A percentile compares a stretch with the other conserved stretches of the same genome.
phyloP scores from a whole-genome alignment of 92 coral and sea anemone species.

The Porites cylindrica region DNA sequence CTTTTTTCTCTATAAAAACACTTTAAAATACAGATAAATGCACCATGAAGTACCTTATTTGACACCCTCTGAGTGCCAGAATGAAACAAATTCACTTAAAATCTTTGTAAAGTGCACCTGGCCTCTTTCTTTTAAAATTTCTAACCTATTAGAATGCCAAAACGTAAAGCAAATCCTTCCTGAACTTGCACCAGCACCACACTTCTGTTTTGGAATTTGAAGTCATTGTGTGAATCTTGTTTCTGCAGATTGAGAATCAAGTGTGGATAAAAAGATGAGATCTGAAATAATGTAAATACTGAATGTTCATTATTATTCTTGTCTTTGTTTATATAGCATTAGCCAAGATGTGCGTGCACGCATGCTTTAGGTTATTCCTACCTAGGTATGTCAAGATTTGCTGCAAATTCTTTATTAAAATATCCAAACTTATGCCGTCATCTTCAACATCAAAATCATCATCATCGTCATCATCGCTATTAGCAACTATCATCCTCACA shows the following conservation, averaged over 20 bases:
- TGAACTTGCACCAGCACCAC: neutral
- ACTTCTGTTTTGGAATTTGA: constrained; percentile 1
- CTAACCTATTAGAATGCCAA: neutral
- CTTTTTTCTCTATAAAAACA: too few species aligned
- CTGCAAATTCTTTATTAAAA: neutral
- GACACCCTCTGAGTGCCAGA: too few species aligned
- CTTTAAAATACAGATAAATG: too few species aligned
- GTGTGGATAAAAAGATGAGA: constrained; percentile 62
- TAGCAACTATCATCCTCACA: neutral
- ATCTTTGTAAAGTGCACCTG: too few species aligned
- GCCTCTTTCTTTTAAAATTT: too few species aligned
- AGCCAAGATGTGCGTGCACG: constrained; percentile 37
- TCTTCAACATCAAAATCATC: neutral
- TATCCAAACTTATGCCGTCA: neutral
- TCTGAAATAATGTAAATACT: constrained; percentile 51
- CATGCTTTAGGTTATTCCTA: constrained; percentile 21
- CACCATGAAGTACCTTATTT: too few species aligned
- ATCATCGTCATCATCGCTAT: neutral
- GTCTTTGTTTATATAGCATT: constrained; percentile 49
- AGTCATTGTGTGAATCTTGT: constrained; percentile 10
- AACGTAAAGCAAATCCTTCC: neutral
- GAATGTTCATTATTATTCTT: constrained; percentile 39
- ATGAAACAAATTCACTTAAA: too few species aligned
- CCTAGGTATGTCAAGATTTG: constrained; percentile 33
- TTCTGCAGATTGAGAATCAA: constrained; percentile 51